phyloP scores from a whole-genome alignment of 2,113 vertebrate genomes.

The Myotis davidii region DNA sequence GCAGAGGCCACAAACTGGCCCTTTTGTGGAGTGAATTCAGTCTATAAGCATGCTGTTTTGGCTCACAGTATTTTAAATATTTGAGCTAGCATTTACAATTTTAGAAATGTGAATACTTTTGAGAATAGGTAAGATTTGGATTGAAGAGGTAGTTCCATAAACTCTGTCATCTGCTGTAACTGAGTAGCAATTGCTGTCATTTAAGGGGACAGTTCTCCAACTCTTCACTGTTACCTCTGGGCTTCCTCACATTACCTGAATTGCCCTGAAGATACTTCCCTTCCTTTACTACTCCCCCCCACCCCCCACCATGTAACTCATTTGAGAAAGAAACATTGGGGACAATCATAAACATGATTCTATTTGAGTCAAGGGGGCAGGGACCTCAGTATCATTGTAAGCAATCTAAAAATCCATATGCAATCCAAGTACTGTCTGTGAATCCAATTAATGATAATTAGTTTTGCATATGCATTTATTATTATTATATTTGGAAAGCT shows the following conservation, averaged over 20 bases:
- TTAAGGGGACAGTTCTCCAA: neutral
- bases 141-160: neutral
- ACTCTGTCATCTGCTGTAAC: neutral
- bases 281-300: neutral
- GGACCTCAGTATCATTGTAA: neutral
- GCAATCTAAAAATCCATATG: neutral
- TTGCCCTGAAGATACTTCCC: neutral
- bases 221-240: neutral
- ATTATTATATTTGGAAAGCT: neutral
- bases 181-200: neutral
- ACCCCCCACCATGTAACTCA: rapidly evolving
- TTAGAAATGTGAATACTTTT: neutral
- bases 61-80: neutral
- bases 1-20: neutral
- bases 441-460: neutral
- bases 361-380: neutral
- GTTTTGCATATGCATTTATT: neutral
- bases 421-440: neutral
- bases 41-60: neutral
- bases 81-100: neutral
- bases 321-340: neutral
- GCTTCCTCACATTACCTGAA: too few species aligned
- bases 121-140: neutral
- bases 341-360: neutral
- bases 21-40: neutral